These are phyloP conservation scores for Hydra vulgaris DNA, from an alignment of 30 jellyfish, hydroid and myxozoan genomes.

Conservation along the genomic window DNA sequence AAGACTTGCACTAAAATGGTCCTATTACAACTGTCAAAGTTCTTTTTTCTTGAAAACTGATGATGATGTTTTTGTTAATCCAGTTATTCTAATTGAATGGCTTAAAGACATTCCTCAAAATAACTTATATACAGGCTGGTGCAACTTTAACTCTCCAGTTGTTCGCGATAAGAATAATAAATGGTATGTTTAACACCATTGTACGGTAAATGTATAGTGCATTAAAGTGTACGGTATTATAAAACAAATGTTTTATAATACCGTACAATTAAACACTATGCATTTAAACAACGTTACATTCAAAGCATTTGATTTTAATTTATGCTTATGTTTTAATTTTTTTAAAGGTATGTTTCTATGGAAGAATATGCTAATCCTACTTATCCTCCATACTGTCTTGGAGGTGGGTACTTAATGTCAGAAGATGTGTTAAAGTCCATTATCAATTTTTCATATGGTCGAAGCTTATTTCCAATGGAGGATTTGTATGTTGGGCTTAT, in stretches of 20 bases:
- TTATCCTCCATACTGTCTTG: constrained; percentile 84
- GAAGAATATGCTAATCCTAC: constrained; percentile 43
- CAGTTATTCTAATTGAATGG: constrained; percentile 60
- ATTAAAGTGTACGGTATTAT: no score
- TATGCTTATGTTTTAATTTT: neutral
- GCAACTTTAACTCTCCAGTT: constrained; percentile 74
- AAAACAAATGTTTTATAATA: no score
- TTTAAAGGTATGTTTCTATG: constrained; percentile 51
- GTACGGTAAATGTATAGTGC: neutral
- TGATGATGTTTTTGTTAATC: constrained; percentile 85
- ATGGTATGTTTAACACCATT: constrained; percentile 40
- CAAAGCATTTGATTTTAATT: neutral
- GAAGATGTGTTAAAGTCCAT: constrained; percentile 56
- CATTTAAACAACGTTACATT: no score
- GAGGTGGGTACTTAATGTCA: constrained; percentile 87
- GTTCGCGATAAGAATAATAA: constrained; percentile 68
- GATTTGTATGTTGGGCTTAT: constrained; percentile 71
- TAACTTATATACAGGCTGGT: constrained; percentile 72
- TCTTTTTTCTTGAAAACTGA: constrained; percentile 65
- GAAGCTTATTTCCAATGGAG: constrained; percentile 72
- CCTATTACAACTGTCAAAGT: constrained; percentile 50
- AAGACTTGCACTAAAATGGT: constrained; percentile 82
- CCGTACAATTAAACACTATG: no score
- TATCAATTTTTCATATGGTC: constrained; percentile 36
- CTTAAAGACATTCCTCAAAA: constrained; percentile 31